Conservation (phyloP, 2,888 invertebrate genomes). For the Laspeyria flexula region DNA sequence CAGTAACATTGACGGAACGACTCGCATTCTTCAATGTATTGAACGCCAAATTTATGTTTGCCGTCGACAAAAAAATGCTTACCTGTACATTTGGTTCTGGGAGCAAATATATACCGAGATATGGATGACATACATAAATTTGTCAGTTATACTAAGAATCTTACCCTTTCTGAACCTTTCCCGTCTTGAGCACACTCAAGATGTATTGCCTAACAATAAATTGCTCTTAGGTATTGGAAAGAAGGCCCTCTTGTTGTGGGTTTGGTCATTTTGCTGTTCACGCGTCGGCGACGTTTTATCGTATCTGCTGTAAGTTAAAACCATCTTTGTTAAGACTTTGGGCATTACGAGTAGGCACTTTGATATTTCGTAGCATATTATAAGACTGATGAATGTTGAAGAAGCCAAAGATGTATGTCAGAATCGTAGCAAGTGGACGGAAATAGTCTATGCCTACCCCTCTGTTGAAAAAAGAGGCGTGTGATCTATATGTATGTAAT, state of each 20-base stretch:
- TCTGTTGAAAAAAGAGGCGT: no score
- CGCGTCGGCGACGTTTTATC: slow-evolving; percentile 18
- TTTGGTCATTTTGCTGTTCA: slow-evolving; percentile 47
- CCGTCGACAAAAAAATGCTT: slow-evolving; percentile 22
- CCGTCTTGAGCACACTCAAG: slow-evolving; percentile 32
- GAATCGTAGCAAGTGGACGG: no score
- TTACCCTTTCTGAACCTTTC: slow-evolving; percentile 51
- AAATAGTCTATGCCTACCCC: no score
- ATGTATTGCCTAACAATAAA: slow-evolving; percentile 51
- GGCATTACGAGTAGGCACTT: not conserved
- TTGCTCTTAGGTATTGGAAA: slow-evolving; percentile 46
- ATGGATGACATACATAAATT: slow-evolving; percentile 43
- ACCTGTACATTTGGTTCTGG: slow-evolving; percentile 22
- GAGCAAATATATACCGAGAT: slow-evolving; percentile 24
- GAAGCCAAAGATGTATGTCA: no score
- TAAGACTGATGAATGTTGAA: no score
- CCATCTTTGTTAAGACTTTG: slow-evolving; percentile 9
- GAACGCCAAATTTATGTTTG: slow-evolving; percentile 45
- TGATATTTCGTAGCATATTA: no score
- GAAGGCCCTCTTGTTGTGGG: slow-evolving; percentile 36
- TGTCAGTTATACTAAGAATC: slow-evolving; percentile 41
- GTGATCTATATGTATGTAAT: no score
- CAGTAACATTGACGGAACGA: slow-evolving; percentile 51
- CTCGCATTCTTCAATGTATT: slow-evolving; percentile 52
- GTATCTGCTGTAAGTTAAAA: not conserved